A percentile compares a stretch with the other conserved stretches of the same genome.
Evolutionary conservation across 1,140 invertebrate species (phyloP).

Genomic region (Mizuhopecten yessoensis): DNA sequence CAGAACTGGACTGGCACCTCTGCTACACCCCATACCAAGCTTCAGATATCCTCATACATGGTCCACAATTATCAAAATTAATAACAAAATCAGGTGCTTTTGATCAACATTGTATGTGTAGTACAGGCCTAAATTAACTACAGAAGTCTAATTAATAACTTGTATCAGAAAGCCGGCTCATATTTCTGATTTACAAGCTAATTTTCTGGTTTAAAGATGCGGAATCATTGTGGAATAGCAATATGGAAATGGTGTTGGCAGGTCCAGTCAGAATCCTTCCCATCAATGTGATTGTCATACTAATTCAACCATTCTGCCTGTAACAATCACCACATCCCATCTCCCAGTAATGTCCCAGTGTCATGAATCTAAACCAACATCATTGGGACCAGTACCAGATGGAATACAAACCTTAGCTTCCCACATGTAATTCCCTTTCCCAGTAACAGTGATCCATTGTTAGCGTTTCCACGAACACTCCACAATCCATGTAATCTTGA

Average conservation of each 20-base stretch:
- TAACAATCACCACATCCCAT: background rate
- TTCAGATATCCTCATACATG: background rate
- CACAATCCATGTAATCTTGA: background rate
- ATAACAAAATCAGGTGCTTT: conserved; percentile 28
- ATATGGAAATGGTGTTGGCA: conserved; percentile 8
- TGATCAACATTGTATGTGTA: background rate
- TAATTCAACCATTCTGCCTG: too few species aligned
- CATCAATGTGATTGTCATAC: background rate
- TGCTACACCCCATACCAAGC: background rate
- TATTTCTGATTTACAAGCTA: background rate
- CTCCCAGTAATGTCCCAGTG: background rate
- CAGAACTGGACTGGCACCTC: background rate
- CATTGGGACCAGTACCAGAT: background rate
- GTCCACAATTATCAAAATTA: conserved; percentile 7
- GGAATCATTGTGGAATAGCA: background rate
- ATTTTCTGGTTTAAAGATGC: background rate
- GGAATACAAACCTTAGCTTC: background rate
- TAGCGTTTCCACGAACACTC: background rate
- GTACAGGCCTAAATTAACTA: background rate
- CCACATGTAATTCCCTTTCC: background rate
- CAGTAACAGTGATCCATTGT: background rate
- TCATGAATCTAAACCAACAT: background rate
- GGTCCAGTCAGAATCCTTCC: background rate
- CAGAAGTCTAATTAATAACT: background rate
- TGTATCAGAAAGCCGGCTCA: background rate